Conservation (phyloP, 37 sponge, comb jelly and placozoan species). For the Haliclona indistincta region DNA sequence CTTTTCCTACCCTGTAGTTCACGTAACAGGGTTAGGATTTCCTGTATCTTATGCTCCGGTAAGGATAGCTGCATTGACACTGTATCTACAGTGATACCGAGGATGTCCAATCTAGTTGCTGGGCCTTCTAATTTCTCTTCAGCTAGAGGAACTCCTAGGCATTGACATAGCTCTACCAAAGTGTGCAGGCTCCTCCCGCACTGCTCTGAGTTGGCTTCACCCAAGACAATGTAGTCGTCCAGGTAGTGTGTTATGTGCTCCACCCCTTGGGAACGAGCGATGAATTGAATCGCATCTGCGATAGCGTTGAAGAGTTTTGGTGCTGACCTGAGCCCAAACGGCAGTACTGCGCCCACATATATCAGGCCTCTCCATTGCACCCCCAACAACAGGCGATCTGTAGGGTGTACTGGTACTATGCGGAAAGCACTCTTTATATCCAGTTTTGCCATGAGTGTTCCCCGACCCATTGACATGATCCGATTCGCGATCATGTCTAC, state of each 20-base stretch:
- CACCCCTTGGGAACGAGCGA: background rate
- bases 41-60: slow-evolving; percentile 26
- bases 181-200: background rate
- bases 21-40: background rate
- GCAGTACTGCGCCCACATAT: slow-evolving; percentile 12
- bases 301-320: slow-evolving; percentile 39
- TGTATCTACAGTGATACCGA: slow-evolving; percentile 41
- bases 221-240: slow-evolving; percentile 11
- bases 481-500: slow-evolving; percentile 15
- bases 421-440: slow-evolving; percentile 46
- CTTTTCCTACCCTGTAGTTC: background rate
- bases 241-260: slow-evolving; percentile 32
- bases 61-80: slow-evolving; percentile 1
- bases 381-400: slow-evolving; percentile 28
- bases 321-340: slow-evolving; percentile 43
- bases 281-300: slow-evolving; percentile 34
- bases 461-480: background rate
- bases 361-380: slow-evolving; percentile 34
- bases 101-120: slow-evolving; percentile 9
- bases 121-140: slow-evolving; percentile 44
- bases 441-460: slow-evolving; percentile 23
- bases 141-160: slow-evolving; percentile 39
- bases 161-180: background rate
- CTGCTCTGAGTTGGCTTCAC: background rate
- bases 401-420: slow-evolving; percentile 41